Percentiles rank a stretch among this genome's conserved stretches.
phyloP scores from a whole-genome alignment of 2,797 vertebrate genomes.

The Macropus fuliginosus region DNA sequence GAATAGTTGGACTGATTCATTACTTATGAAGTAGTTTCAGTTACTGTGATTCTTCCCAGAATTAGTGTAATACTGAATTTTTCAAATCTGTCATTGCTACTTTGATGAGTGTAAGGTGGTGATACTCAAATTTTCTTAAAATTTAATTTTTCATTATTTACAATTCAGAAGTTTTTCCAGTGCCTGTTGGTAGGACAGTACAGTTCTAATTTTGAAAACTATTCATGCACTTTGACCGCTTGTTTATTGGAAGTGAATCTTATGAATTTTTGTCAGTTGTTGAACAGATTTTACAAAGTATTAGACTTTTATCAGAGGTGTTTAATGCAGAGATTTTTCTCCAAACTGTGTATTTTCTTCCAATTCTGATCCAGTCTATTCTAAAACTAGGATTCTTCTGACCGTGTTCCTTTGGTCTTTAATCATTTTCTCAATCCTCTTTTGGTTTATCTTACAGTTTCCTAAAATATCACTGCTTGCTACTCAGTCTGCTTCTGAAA shows the following conservation, averaged over 20 bases:
- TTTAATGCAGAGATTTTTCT: neutral
- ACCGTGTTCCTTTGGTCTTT: neutral
- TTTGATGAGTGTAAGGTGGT: too few species aligned
- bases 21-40: neutral
- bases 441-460: neutral
- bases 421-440: neutral
- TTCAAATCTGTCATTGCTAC: neutral
- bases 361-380: neutral
- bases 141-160: neutral
- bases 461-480: neutral
- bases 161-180: neutral
- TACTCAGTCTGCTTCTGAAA: neutral
- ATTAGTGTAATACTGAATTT: neutral
- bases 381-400: neutral
- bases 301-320: neutral
- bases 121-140: too few species aligned
- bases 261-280: neutral
- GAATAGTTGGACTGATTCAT: neutral
- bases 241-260: neutral
- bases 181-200: neutral
- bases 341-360: neutral
- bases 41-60: neutral
- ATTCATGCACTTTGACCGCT: neutral
- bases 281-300: neutral
- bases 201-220: neutral